Percentiles rank a stretch among this genome's conserved stretches.
Evolutionary conservation across 1,140 invertebrate species (phyloP).

Genomic region (Euwallacea similis): DNA sequence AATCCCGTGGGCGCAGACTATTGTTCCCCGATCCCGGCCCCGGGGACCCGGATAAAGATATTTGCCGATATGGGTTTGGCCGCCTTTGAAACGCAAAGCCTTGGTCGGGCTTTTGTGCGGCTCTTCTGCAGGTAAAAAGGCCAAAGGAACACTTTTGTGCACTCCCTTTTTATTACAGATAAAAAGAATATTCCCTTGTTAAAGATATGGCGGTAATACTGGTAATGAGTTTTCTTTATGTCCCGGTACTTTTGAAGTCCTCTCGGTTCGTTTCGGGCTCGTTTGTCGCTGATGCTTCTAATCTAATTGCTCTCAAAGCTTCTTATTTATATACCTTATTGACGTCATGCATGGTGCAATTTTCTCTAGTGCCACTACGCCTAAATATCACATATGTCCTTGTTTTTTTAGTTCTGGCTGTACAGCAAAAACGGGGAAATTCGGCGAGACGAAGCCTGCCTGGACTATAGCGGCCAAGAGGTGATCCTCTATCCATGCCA

Average conservation of each 20-base stretch:
- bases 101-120: slow-evolving; percentile 11
- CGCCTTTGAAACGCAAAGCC: slow-evolving; percentile 14
- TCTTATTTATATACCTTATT: too few relatives aligned
- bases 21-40: slow-evolving; percentile 9
- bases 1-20: slow-evolving; percentile 2
- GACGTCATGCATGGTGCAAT: too few relatives aligned
- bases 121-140: slow-evolving; percentile 10
- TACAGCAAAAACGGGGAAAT: slow-evolving; percentile 95
- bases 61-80: slow-evolving; percentile 16
- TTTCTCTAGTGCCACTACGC: too few relatives aligned
- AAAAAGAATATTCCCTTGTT: slow-evolving; percentile 7
- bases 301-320: too few relatives aligned
- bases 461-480: slow-evolving; percentile 93
- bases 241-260: neutral
- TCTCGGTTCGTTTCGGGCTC: neutral
- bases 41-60: slow-evolving; percentile 11
- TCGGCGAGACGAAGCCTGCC: slow-evolving; percentile 91
- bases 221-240: slow-evolving; percentile 6
- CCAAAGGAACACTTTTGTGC: slow-evolving; percentile 4
- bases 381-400: neutral
- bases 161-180: slow-evolving; percentile 1
- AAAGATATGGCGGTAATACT: neutral
- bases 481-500: slow-evolving; percentile 95
- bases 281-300: neutral
- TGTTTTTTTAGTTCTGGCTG: slow-evolving; percentile 89